A percentile compares a stretch with the other conserved stretches of the same genome.
These are phyloP conservation scores for Thalassaphorura encarpata DNA, from an alignment of 1,140 invertebrate genomes.

Conservation along the genomic window DNA sequence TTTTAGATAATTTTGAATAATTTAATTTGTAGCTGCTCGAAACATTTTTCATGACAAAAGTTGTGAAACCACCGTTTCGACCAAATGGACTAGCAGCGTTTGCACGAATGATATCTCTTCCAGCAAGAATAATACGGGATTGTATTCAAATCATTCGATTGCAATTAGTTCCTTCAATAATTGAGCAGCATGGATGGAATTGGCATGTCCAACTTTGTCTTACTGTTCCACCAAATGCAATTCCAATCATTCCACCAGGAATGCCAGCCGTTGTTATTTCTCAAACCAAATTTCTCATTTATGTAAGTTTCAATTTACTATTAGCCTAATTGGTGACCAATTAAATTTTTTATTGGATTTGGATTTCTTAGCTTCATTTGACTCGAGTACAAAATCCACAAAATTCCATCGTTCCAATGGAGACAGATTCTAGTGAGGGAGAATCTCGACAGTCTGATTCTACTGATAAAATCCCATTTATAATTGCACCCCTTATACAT, in stretches of 20 bases:
- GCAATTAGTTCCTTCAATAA: constrained; percentile 58
- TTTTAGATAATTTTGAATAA: background rate
- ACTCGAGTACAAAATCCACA: constrained; percentile 14
- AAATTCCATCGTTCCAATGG: constrained; percentile 15
- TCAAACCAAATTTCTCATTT: constrained; percentile 78
- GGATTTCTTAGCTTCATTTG: constrained; percentile 19
- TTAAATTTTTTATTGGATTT: background rate
- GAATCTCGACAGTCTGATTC: background rate
- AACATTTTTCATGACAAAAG: constrained; percentile 82
- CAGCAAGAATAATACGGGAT: constrained; percentile 75
- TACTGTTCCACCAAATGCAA: constrained; percentile 73
- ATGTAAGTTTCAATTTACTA: constrained; percentile 50
- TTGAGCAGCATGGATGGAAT: constrained; percentile 54
- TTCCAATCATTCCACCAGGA: constrained; percentile 71
- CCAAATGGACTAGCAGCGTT: constrained; percentile 76
- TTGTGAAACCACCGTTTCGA: constrained; percentile 75
- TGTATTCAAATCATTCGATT: constrained; percentile 80
- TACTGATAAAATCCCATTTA: constrained; percentile 46
- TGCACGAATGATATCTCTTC: constrained; percentile 66
- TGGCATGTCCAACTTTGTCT: constrained; percentile 86
- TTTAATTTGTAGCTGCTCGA: constrained; percentile 81
- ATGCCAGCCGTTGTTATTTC: constrained; percentile 71
- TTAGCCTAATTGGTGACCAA: constrained; percentile 1
- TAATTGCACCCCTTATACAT: constrained; percentile 80
- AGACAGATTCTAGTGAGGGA: background rate